phyloP scores from a whole-genome alignment of 2,888 invertebrate species.

The Ormia ochracea region DNA sequence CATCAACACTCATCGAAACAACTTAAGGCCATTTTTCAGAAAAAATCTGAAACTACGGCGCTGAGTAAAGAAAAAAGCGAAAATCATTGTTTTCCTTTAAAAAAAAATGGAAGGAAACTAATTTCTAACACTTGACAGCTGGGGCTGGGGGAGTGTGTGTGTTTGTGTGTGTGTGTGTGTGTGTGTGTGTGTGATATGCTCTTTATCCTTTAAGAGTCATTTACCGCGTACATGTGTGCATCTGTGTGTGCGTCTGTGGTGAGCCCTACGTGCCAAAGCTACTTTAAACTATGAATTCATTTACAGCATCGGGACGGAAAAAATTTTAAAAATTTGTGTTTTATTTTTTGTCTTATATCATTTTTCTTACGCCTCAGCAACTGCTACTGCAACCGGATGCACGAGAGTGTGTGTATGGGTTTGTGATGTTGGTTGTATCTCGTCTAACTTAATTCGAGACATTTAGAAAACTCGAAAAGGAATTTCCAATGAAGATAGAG shows the following conservation, averaged over 20 bases:
- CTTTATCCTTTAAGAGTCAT: constrained; percentile 51
- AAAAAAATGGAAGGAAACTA: neutral
- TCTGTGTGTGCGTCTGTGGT: neutral
- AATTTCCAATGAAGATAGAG: constrained; percentile 43
- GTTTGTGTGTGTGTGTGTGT: neutral
- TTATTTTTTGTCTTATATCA: constrained; percentile 18
- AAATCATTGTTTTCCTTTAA: neutral
- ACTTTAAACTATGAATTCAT: constrained; percentile 25
- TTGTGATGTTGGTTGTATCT: too few relatives aligned
- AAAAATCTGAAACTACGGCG: neutral
- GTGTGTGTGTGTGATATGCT: neutral
- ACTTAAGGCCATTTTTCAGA: constrained; percentile 56
- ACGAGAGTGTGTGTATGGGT: neutral
- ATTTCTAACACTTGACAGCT: constrained; percentile 43
- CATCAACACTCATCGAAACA: constrained; percentile 46
- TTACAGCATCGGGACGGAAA: constrained; percentile 20
- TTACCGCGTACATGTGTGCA: constrained; percentile 5
- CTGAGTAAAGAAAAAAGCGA: neutral
- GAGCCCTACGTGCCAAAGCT: neutral
- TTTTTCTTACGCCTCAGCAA: constrained; percentile 36
- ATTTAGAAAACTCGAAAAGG: constrained; percentile 73
- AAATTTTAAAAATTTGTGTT: constrained; percentile 26
- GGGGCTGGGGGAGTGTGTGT: neutral
- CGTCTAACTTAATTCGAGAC: constrained; percentile 76
- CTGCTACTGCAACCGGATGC: constrained; percentile 8